A percentile compares a stretch with the other conserved stretches of the same genome.
Conservation (phyloP, 1,140 invertebrate species). For the Ips nitidus region DNA sequence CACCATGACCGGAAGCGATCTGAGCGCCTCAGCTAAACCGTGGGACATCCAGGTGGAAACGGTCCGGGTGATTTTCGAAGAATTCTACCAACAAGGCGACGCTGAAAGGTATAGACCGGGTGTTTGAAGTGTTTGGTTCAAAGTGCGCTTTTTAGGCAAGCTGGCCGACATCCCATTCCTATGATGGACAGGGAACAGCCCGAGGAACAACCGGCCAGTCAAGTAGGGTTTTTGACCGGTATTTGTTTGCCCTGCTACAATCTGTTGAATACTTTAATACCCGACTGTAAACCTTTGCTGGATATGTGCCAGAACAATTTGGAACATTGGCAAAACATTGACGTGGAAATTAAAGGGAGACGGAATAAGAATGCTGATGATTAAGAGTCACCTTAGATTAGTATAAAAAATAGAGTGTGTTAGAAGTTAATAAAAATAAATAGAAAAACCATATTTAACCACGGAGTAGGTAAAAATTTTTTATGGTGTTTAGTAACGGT, state of each 20-base stretch:
- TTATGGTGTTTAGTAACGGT: no score
- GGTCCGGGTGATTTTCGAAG: slow-evolving; percentile 77
- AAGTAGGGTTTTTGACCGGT: slow-evolving; percentile 77
- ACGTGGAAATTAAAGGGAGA: slow-evolving; percentile 34
- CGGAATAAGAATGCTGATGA: no score
- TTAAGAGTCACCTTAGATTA: no score
- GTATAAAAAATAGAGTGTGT: no score
- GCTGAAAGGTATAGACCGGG: slow-evolving; percentile 58
- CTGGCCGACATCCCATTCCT: slow-evolving; percentile 70
- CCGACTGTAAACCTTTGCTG: slow-evolving; percentile 69
- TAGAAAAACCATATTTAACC: no score
- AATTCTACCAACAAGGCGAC: slow-evolving; percentile 83
- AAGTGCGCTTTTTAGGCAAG: slow-evolving; percentile 43
- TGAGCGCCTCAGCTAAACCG: slow-evolving; percentile 80
- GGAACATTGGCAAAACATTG: slow-evolving; percentile 58
- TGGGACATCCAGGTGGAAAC: slow-evolving; percentile 83
- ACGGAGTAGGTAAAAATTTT: no score
- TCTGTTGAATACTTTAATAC: slow-evolving; percentile 67
- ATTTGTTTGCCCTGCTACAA: slow-evolving; percentile 83
- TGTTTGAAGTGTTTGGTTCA: slow-evolving; percentile 5
- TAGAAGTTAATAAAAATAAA: no score
- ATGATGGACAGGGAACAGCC: slow-evolving; percentile 82
- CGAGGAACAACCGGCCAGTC: slow-evolving; percentile 71
- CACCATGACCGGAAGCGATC: slow-evolving; percentile 79
- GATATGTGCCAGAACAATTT: slow-evolving; percentile 66